Evolutionary conservation across 2,888 invertebrate genomes (phyloP), one percentile per base, ranked within the genome.

Genomic region (Apamea crenata): DNA sequence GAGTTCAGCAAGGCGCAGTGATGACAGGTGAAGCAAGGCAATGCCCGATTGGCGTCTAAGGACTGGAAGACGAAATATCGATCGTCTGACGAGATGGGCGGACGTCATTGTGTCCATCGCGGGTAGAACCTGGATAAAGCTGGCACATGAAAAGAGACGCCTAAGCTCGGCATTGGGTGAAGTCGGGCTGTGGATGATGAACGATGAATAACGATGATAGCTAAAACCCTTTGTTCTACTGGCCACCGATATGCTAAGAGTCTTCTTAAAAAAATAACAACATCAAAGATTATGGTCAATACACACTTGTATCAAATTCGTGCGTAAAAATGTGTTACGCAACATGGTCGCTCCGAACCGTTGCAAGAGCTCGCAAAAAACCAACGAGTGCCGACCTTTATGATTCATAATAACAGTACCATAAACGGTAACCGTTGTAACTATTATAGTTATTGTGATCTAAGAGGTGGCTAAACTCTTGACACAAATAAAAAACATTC

Each of bases 391-490:
- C 36, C 53, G 70, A 69, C 81, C 65, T 25, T 86, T 75, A 84
- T 84, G 74, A 79, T 77, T 84, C 61, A 82, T 81, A 79, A 82
- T 81, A 81, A 87, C 87, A 40, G 88, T 82, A 74, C 74, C 70
- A n/a, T 70, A 65, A 88, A 81, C 89, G 84, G 84, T 82, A 74
- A 72, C 32, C 29, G 74, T 84, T 88, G 87, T 88, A 78, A 74
- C 47, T 70, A 75, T 63, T 50, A 71, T 66, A 63, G 56, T 74
- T 71, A 83, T 74, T 71, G 63, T 81, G 74, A 67, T 68, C 66
- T 71, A 71, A 83, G 61, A 71, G 61, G 74, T 85, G 10, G 65
- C 7, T 75, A 44, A 81, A 82, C 75, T 65, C 72, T 63, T 44
- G 6, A 66, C 32, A 36, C 16, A 59, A 5, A 67, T 29, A 67